Evolutionary conservation across 1,140 invertebrate genomes (phyloP).

Genomic region (Samia ricini): DNA sequence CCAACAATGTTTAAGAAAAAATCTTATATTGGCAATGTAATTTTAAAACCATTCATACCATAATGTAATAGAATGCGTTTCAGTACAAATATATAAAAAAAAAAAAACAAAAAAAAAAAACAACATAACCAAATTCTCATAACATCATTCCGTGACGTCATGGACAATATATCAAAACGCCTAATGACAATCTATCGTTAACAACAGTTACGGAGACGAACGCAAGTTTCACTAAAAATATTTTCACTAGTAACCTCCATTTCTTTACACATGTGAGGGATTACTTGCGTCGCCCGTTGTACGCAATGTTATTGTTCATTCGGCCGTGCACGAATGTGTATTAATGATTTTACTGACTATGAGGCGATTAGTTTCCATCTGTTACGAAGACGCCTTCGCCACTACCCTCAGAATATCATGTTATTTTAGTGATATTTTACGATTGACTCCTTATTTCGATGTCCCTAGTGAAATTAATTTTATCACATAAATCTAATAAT

Average conservation of each 20-base stretch:
- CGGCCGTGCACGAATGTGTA: conserved; percentile 44
- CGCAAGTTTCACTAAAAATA: conserved; percentile 2
- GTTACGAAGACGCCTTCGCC: conserved; percentile 33
- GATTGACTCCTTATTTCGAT: conserved; percentile 5
- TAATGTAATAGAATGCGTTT: no score
- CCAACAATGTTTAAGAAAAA: no score
- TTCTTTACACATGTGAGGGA: neutral
- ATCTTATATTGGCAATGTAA: no score
- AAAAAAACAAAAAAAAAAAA: no score
- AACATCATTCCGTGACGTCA: no score
- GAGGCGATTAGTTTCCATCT: conserved; percentile 46
- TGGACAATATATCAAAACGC: conserved; percentile 31
- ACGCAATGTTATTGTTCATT: conserved; percentile 34
- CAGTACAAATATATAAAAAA: no score
- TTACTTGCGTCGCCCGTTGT: conserved; percentile 7
- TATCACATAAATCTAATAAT: no score
- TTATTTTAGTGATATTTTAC: neutral
- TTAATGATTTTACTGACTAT: conserved; percentile 45
- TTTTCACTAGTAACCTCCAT: neutral
- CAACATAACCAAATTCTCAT: no score
- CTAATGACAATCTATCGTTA: conserved; percentile 39
- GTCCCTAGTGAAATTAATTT: no score
- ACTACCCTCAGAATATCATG: conserved; percentile 12
- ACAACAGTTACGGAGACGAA: conserved; percentile 11
- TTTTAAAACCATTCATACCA: no score